A percentile compares a stretch with the other conserved stretches of the same genome.
Conservation (phyloP, 2,113 vertebrate genomes). For the Vicugna pacos region DNA sequence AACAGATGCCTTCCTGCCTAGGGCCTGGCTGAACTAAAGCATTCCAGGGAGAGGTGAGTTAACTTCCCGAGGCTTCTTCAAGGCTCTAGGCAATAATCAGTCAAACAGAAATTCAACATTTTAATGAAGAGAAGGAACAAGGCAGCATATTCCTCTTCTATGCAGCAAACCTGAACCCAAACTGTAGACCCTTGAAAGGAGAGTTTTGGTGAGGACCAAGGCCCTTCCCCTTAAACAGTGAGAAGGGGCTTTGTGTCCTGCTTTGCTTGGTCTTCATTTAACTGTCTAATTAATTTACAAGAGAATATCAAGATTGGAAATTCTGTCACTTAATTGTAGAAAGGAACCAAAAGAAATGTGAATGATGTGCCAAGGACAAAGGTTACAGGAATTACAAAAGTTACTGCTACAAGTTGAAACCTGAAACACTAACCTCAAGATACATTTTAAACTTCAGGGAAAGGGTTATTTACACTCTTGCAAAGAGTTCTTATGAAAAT, state of each 20-base stretch:
- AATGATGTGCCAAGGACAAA: slow-evolving; percentile 6
- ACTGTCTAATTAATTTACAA: slow-evolving; percentile 44
- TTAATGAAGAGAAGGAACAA: not conserved
- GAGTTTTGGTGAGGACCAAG: not conserved
- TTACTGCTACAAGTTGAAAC: not conserved
- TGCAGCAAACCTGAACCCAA: not conserved
- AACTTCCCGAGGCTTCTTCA: not conserved
- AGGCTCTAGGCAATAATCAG: slow-evolving; percentile 54
- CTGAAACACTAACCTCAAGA: not conserved
- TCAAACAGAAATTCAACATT: not conserved
- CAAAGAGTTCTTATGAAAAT: not conserved
- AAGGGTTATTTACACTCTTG: not conserved
- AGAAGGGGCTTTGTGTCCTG: not conserved
- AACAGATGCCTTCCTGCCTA: slow-evolving; percentile 59
- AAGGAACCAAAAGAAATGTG: slow-evolving; percentile 29
- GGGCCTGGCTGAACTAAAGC: slow-evolving; percentile 36
- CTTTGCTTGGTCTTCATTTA: not conserved
- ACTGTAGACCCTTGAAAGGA: not conserved
- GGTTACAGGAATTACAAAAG: not conserved
- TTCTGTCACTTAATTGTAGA: not conserved
- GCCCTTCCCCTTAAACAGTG: not conserved
- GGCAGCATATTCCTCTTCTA: not conserved
- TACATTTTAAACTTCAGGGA: not conserved
- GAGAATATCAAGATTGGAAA: slow-evolving; percentile 14
- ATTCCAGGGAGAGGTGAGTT: not conserved